phyloP scores from a whole-genome alignment of 2,888 invertebrate genomes.

The Agonopterix arenella region DNA sequence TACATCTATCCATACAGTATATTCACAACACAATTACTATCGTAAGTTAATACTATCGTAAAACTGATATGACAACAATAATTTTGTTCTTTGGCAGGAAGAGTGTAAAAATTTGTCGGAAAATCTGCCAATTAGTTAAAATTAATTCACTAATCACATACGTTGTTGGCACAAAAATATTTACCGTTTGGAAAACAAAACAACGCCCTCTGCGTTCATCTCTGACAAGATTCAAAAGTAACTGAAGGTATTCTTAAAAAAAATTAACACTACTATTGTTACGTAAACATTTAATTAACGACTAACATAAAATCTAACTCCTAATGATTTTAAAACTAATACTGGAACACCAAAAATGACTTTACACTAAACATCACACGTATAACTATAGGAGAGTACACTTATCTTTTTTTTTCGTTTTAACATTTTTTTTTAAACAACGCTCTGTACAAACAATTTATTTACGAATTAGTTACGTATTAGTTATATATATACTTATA shows the following conservation, averaged over 20 bases:
- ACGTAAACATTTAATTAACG: constrained; percentile 66
- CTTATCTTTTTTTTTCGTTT: constrained; percentile 28
- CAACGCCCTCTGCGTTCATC: constrained; percentile 25
- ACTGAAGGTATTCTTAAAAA: constrained; percentile 50
- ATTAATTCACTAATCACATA: constrained; percentile 7
- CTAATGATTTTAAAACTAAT: constrained; percentile 68
- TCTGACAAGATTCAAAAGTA: constrained; percentile 36
- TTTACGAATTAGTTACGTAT: constrained; percentile 37
- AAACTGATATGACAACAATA: constrained; percentile 39
- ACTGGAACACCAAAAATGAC: constrained; percentile 55
- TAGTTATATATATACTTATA: constrained; percentile 27
- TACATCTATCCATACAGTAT: constrained; percentile 35
- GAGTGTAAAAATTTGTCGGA: constrained; percentile 14
- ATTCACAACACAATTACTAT: constrained; percentile 59
- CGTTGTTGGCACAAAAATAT: constrained; percentile 38
- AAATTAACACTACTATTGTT: constrained; percentile 49
- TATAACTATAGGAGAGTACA: constrained; percentile 36
- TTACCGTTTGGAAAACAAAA: constrained; percentile 32
- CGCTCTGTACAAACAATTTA: constrained; percentile 59
- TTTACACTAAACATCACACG: constrained; percentile 49
- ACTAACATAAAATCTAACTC: constrained; percentile 68
- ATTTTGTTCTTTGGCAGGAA: constrained; percentile 44
- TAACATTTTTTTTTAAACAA: constrained; percentile 40
- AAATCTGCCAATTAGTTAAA: constrained; percentile 11
- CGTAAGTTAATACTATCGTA: constrained; percentile 17